Percentiles rank a stretch among this genome's conserved stretches.
phyloP scores from a whole-genome alignment of 2,113 vertebrate genomes.

The Neogale vison region DNA sequence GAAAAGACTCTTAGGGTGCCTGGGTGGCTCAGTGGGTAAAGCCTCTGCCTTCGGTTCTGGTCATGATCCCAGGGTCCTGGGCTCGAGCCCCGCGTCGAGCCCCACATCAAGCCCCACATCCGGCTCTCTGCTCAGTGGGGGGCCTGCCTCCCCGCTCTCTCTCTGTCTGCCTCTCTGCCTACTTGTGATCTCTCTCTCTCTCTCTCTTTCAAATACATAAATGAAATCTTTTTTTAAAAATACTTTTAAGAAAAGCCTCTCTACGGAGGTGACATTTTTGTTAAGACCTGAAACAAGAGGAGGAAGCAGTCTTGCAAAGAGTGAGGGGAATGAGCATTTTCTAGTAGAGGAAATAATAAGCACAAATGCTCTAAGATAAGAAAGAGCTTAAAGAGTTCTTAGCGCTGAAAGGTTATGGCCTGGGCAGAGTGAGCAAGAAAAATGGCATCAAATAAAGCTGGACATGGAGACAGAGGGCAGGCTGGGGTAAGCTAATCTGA shows the following conservation, averaged over 20 bases:
- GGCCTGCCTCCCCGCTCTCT: too few species aligned
- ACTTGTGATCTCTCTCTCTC: too few species aligned
- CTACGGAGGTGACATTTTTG: not conserved
- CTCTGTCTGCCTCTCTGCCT: too few species aligned
- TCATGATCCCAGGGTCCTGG: too few species aligned
- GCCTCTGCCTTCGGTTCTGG: too few species aligned
- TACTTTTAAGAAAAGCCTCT: not conserved
- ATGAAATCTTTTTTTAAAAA: too few species aligned
- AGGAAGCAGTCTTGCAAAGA: not conserved
- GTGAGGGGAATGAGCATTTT: not conserved
- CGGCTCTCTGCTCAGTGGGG: too few species aligned
- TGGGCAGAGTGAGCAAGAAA: not conserved
- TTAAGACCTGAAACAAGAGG: not conserved
- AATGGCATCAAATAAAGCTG: not conserved
- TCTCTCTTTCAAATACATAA: too few species aligned
- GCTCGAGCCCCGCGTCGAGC: too few species aligned
- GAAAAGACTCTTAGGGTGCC: not conserved
- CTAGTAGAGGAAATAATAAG: not conserved
- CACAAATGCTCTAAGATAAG: not conserved
- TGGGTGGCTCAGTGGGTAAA: too few species aligned
- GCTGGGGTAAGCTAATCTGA: not conserved
- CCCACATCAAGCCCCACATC: too few species aligned
- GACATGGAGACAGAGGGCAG: not conserved
- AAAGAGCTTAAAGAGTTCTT: not conserved
- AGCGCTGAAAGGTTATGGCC: not conserved